Base-by-base conservation (phyloP, 1,140 invertebrate species). In the Halotydeus destructor region DNA sequence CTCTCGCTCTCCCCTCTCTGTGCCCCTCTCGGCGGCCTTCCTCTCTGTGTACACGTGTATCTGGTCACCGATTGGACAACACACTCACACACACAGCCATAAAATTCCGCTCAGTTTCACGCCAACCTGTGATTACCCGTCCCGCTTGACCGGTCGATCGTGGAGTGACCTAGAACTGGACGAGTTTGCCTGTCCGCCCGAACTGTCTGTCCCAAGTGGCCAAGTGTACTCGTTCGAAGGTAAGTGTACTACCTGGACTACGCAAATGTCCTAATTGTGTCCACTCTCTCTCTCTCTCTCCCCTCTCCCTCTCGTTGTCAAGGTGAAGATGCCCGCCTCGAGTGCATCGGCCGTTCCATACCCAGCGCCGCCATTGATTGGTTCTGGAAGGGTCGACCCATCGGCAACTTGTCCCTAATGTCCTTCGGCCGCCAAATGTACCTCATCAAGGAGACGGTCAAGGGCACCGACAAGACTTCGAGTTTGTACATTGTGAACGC, bases 131-230 rank as follows among this genome's bases (percentile, higher is more conserved):
- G 60, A 64, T n/a, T 54, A 59, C 6, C 78, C 78, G 0, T 50
- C 60, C 0, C 59, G 76, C 6, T 54, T 82, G 8, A 59, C 59
- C 8, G 65, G 64, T 1, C 65, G 69, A 41, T 60, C 73, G 0
- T 82, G 78, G 78, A 70, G 77, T 53, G 65, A 68, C 34, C 62
- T 82, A 23, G 69, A 72, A 43, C 59, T 78, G 18, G 75, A 80
- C 50, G 78, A 83, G 50, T 80, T 78, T 55, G 76, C 78, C 2
- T 81, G 78, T 53, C 61, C 68, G 41, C 77, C 78, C 5, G 49
- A 52, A 36, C 44, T 54, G n/a, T 45, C 46, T n/a, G 42, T 47
- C 3, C 11, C 39, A 9, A 21, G 35, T 18, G 22, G 21, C 5
- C 28, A 46, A 16, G 38, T 32, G 18, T 31, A n/a, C 12, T 31